Conservation (phyloP, 2,888 invertebrate species). For the Mythimna lalbum region DNA sequence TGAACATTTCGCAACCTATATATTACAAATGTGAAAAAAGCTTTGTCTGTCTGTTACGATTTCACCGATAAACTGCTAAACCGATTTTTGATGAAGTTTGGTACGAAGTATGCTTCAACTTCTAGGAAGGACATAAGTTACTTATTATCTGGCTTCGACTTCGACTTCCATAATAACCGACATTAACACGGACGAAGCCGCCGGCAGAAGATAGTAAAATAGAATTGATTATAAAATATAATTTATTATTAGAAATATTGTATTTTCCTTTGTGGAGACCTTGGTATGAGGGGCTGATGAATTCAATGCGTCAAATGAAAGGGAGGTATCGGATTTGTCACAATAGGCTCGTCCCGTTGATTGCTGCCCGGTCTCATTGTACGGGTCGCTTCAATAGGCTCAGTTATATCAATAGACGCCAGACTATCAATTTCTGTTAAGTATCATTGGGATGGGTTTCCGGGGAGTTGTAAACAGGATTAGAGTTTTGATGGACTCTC, state of each 20-base stretch:
- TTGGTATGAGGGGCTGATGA: slow-evolving; percentile 40
- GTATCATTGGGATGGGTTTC: slow-evolving; percentile 38
- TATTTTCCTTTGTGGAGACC: slow-evolving; percentile 26
- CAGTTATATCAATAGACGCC: slow-evolving; percentile 65
- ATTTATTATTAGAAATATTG: background rate
- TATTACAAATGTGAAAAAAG: too few relatives aligned
- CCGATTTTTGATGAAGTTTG: too few relatives aligned
- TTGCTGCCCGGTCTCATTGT: slow-evolving; percentile 79
- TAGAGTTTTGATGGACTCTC: slow-evolving; percentile 13
- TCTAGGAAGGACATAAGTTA: too few relatives aligned
- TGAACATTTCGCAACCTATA: slow-evolving; percentile 12
- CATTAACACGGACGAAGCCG: too few relatives aligned
- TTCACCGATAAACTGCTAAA: too few relatives aligned
- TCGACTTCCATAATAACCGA: too few relatives aligned
- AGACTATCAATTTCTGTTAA: slow-evolving; percentile 65
- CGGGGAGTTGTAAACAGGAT: slow-evolving; percentile 1
- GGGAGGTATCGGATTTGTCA: slow-evolving; percentile 70
- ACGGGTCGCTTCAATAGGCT: slow-evolving; percentile 71
- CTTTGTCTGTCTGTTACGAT: too few relatives aligned
- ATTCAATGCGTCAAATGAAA: slow-evolving; percentile 70
- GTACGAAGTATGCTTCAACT: too few relatives aligned
- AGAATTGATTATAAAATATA: background rate
- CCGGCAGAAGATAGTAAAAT: too few relatives aligned
- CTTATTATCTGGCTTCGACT: too few relatives aligned
- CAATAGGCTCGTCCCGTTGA: slow-evolving; percentile 80